phyloP scores from a whole-genome alignment of 2,797 vertebrate species.

The Brachyalestes nurse region DNA sequence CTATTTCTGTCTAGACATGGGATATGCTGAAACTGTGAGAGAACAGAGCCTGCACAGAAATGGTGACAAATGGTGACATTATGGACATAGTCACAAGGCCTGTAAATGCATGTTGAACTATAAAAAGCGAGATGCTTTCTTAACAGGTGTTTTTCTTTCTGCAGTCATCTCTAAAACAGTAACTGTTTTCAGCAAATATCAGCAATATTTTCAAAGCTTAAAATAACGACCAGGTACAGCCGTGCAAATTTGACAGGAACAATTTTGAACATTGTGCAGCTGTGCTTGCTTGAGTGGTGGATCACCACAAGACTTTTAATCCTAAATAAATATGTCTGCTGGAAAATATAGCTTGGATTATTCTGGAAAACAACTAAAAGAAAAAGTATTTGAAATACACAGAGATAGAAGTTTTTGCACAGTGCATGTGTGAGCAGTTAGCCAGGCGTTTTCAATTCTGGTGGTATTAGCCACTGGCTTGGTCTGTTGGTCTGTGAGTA shows the following conservation, averaged over 20 bases:
- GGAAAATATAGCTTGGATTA: neutral
- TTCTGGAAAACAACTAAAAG: neutral
- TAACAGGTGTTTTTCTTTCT: neutral
- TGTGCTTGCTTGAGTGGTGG: neutral
- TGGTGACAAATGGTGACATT: conserved; percentile 6
- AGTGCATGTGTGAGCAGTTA: conserved; percentile 5
- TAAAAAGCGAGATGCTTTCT: neutral
- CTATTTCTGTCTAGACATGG: conserved; percentile 4
- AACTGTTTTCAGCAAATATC: neutral
- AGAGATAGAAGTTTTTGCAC: neutral
- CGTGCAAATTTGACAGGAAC: neutral
- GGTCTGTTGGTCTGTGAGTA: conserved; percentile 25
- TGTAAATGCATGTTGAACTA: neutral
- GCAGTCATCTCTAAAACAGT: neutral
- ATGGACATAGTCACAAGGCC: neutral
- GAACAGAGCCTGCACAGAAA: neutral
- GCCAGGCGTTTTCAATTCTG: neutral
- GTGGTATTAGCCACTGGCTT: conserved; percentile 25
- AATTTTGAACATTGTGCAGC: neutral
- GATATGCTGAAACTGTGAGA: neutral
- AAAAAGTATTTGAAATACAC: conserved; percentile 13
- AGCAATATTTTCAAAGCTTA: neutral
- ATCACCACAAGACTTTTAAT: neutral
- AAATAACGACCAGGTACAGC: neutral
- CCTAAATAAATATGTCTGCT: neutral